A percentile compares a stretch with the other conserved stretches of the same genome.
These are phyloP conservation scores for Clarias gariepinus DNA, from an alignment of 2,113 vertebrate species.

Conservation along the genomic window DNA sequence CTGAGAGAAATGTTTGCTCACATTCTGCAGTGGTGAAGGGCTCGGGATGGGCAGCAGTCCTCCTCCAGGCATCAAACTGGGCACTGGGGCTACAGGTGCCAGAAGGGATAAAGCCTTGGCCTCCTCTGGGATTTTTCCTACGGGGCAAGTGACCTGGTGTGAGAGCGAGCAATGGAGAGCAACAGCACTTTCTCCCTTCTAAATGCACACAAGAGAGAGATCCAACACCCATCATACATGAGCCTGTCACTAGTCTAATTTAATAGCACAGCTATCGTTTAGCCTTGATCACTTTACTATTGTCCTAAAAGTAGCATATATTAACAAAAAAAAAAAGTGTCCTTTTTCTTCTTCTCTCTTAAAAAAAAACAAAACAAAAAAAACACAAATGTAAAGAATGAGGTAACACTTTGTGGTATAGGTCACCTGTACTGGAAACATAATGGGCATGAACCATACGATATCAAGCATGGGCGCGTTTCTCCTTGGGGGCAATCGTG, in stretches of 20 bases:
- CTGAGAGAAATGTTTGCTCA: conserved; percentile 53
- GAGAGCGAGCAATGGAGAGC: conserved; percentile 67
- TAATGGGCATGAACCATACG: conserved; percentile 99
- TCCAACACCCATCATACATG: conserved; percentile 59
- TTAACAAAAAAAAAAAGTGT: conserved; percentile 49
- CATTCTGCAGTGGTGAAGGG: conserved; percentile 75
- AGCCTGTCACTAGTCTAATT: conserved; percentile 51
- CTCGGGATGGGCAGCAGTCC: conserved; percentile 92
- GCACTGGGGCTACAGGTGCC: conserved; percentile 85
- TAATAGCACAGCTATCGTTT: conserved; percentile 38
- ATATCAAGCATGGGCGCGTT: conserved; percentile 99
- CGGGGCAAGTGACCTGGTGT: conserved; percentile 76
- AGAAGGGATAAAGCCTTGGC: conserved; percentile 93
- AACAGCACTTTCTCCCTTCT: conserved; percentile 65
- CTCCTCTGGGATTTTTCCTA: conserved; percentile 99
- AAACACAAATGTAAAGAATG: conserved; percentile 87
- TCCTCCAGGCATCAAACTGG: conserved; percentile 89
- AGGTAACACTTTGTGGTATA: conserved; percentile 99
- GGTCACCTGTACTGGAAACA: conserved; percentile 99
- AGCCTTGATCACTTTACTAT: conserved; percentile 26
- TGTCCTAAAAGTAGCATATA: conserved; percentile 53
- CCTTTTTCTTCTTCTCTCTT: conserved; percentile 56
- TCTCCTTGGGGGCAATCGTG: conserved; percentile 93
- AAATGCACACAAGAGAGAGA: conserved; percentile 67
- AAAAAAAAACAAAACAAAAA: neutral